Evolutionary conservation across 2,113 vertebrate genomes (phyloP).

Genomic region (Macquaria ambigua): DNA sequence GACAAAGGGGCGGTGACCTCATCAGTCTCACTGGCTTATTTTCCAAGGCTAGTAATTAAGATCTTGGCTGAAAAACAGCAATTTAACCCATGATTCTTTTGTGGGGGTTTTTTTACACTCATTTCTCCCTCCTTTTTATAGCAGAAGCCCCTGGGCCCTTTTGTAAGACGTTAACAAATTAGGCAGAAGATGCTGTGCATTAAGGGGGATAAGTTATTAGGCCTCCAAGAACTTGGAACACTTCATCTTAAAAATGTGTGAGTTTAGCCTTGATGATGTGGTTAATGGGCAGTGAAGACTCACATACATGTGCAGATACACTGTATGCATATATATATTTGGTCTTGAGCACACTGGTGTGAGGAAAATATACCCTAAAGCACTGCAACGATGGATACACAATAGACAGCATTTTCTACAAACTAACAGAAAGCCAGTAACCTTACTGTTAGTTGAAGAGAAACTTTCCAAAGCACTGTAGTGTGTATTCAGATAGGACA

Average conservation of each 20-base stretch:
- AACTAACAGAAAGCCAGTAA: neutral
- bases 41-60: conserved; percentile 73
- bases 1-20: conserved; percentile 65
- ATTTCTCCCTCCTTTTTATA: conserved; percentile 64
- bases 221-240: conserved; percentile 34
- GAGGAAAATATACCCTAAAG: neutral
- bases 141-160: conserved; percentile 52
- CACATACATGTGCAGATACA: neutral
- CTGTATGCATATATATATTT: neutral
- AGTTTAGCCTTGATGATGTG: conserved; percentile 36
- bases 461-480: neutral
- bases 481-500: neutral
- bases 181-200: conserved; percentile 63
- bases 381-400: neutral
- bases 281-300: conserved; percentile 15
- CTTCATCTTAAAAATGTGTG: conserved; percentile 50
- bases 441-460: neutral
- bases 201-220: conserved; percentile 63
- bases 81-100: conserved; percentile 62
- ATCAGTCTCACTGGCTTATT: conserved; percentile 63
- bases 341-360: neutral
- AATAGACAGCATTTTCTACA: neutral
- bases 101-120: conserved; percentile 10
- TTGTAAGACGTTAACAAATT: conserved; percentile 72
- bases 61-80: conserved; percentile 68